Base-by-base conservation (phyloP, 2,888 invertebrate species). In the Hemicrepidius hirtus region DNA sequence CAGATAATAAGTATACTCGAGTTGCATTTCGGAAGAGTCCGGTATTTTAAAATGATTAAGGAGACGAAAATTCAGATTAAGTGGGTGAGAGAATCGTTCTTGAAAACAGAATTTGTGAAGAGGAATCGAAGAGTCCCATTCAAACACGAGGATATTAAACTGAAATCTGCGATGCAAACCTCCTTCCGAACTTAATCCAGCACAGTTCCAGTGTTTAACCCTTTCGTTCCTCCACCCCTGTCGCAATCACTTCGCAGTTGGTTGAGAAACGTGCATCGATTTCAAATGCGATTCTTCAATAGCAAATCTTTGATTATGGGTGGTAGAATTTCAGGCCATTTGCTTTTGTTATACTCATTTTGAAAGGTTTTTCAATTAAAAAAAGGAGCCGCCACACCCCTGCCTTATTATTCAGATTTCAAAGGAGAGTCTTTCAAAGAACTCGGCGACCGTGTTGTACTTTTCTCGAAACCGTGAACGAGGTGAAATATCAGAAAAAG, bases 181-280 rank as follows among this genome's bases (percentile, higher is more conserved):
- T 59, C 44, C 67, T 60, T 73, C 57, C 64, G 63, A 65, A 66
- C 69, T 73, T 73, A 73, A 73, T 73, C 73, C 68, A 44, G 64
- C 64, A 41, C 55, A 68, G 73, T 68, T 73, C 44, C 73, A 66
- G 32, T 69, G 66, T 69, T 73, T 73, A 69, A 73, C 73, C 73
- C 73, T 73, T 73, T 72, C 40, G 50, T 67, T 67, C 50, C 53
- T 49, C 71, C 62, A 32, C 40, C 68, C 65, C 64, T 66, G 59
- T 65, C 65, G 69, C 73, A 73, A 73, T 73, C 73, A 68, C 68
- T 73, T 73, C 68, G 64, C 68, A 73, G 68, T 73, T 73, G 69
- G 50, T 62, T 40, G 49, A 64, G 65, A 44, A 44, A 65, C 73
- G 73, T 73, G 69, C 68, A 69, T 68, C 73, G 73, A 73, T 69